phyloP scores from a whole-genome alignment of 2,113 vertebrate genomes.

The Dasyprocta punctata region DNA sequence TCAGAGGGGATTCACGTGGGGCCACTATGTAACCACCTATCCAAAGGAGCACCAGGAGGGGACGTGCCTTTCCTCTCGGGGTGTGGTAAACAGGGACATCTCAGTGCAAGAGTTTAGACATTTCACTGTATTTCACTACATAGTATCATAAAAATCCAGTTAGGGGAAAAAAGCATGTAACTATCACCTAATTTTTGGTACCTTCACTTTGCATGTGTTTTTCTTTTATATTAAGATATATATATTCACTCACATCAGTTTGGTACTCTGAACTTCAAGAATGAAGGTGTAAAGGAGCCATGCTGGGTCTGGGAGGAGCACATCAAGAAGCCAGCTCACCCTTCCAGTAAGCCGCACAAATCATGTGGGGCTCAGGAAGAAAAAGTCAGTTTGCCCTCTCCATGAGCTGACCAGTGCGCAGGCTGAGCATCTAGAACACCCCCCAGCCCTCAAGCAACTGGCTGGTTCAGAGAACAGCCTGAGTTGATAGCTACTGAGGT shows the following conservation, averaged over 20 bases:
- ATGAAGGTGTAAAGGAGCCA: too few species aligned
- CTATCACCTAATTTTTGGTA: neutral
- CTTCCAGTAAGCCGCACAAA: too few species aligned
- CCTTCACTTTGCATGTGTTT: neutral
- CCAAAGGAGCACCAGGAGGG: neutral
- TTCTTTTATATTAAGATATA: neutral
- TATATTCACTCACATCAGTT: neutral
- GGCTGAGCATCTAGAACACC: too few species aligned
- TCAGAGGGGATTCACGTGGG: neutral
- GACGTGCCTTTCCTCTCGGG: neutral
- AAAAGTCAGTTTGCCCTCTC: too few species aligned
- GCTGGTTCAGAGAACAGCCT: too few species aligned
- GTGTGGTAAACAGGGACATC: neutral
- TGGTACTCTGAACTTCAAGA: neutral
- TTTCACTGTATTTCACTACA: neutral
- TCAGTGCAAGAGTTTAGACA: neutral
- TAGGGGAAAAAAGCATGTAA: neutral
- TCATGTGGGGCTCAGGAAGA: too few species aligned
- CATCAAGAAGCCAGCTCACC: too few species aligned
- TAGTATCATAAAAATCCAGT: neutral
- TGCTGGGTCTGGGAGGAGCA: too few species aligned
- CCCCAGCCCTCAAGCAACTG: too few species aligned
- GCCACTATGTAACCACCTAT: neutral
- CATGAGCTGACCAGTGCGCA: too few species aligned
- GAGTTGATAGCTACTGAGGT: too few species aligned